These are phyloP conservation scores for Phalanger gymnotis DNA, from an alignment of 2,797 vertebrate genomes.

Conservation along the genomic window DNA sequence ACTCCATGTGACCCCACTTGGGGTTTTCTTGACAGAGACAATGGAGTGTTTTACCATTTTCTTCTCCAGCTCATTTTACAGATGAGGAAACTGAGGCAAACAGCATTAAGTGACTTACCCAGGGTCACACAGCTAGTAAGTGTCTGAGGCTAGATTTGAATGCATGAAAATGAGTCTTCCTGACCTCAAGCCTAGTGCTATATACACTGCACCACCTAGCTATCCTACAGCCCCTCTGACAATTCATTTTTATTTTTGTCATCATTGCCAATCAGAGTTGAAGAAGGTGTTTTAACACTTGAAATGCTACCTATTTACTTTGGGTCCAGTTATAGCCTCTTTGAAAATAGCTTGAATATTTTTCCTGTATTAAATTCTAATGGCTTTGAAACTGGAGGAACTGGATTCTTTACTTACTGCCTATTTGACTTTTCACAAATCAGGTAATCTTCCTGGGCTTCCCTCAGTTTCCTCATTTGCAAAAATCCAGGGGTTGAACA, in stretches of 20 bases:
- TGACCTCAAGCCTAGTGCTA: no score
- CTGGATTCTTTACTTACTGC: neutral
- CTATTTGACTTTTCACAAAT: neutral
- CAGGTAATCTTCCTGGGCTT: neutral
- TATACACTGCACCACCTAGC: no score
- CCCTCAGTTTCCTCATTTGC: neutral
- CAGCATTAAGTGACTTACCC: no score
- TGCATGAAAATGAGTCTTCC: no score
- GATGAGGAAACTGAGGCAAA: no score
- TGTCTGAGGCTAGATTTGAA: no score
- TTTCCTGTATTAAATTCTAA: fast-evolving
- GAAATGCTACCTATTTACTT: constrained; percentile 4
- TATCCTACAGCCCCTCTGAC: no score
- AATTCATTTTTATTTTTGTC: neutral
- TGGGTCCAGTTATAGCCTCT: neutral
- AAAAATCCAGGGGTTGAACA: neutral
- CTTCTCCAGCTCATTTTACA: no score
- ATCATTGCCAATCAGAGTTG: neutral
- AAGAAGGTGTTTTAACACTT: neutral
- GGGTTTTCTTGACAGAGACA: no score
- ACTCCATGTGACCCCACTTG: no score
- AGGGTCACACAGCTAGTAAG: no score
- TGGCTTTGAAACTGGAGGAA: neutral
- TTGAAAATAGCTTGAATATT: fast-evolving
- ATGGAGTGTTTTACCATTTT: no score